phyloP scores from a whole-genome alignment of 2,797 vertebrate species.

The Bovichtus variegatus region DNA sequence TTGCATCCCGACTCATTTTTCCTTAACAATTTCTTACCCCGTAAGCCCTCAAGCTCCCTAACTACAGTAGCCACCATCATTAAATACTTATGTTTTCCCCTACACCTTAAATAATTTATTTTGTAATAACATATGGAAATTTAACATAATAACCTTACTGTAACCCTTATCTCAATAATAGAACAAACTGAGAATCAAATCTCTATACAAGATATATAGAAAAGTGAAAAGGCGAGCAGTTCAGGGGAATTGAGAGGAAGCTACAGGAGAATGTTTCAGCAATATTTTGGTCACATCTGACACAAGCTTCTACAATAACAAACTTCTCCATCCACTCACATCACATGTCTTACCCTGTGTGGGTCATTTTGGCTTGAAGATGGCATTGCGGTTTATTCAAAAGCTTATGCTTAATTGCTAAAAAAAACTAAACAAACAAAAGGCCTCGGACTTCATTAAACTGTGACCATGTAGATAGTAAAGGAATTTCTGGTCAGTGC shows the following conservation, averaged over 20 bases:
- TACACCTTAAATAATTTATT: slow-evolving; percentile 24
- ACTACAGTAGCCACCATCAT: background rate
- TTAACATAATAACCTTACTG: background rate
- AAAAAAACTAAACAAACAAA: background rate
- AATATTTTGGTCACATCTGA: slow-evolving; percentile 67
- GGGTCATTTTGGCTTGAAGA: background rate
- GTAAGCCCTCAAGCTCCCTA: background rate
- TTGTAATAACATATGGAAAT: slow-evolving; percentile 29
- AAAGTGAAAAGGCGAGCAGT: background rate
- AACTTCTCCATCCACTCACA: background rate
- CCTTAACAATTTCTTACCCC: background rate
- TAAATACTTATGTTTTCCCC: background rate
- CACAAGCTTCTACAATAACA: slow-evolving; percentile 5
- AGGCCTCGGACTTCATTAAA: background rate
- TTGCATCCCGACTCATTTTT: background rate
- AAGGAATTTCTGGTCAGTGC: background rate
- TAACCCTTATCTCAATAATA: background rate
- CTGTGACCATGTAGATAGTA: background rate
- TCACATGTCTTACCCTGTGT: background rate
- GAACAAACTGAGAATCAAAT: background rate
- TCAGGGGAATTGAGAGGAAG: background rate
- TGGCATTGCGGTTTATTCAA: background rate
- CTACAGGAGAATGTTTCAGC: slow-evolving; percentile 30
- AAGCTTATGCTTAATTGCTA: background rate
- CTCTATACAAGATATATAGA: background rate